A percentile compares a stretch with the other conserved stretches of the same genome.
phyloP scores from a whole-genome alignment of 2,797 vertebrate species.

The Eutrigla gurnardus region DNA sequence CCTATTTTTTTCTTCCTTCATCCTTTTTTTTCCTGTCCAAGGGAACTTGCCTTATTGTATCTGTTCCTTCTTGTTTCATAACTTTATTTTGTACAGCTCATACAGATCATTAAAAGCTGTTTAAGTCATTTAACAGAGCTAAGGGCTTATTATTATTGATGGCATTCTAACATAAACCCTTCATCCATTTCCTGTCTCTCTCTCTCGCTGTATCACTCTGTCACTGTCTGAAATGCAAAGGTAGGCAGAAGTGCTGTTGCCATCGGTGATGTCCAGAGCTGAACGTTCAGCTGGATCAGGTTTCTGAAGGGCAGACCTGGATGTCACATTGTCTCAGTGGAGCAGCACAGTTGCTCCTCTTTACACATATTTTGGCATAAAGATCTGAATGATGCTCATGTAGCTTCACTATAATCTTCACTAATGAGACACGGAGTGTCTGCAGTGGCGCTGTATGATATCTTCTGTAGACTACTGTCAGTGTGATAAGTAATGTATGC shows the following conservation, averaged over 20 bases:
- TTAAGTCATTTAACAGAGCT: slow-evolving; percentile 3
- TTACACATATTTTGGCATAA: not conserved
- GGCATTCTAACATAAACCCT: slow-evolving; percentile 8
- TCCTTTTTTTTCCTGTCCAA: not conserved
- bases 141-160: slow-evolving; percentile 16
- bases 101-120: not conserved
- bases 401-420: not conserved
- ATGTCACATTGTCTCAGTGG: slow-evolving; percentile 18
- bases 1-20: not conserved
- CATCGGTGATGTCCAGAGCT: slow-evolving; percentile 55
- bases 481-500: not conserved
- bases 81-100: not conserved
- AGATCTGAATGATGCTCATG: not conserved
- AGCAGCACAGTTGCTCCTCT: slow-evolving; percentile 1
- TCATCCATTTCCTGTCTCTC: slow-evolving; percentile 26
- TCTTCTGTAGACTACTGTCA: not conserved
- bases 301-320: slow-evolving; percentile 57
- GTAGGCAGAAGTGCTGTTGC: slow-evolving; percentile 56
- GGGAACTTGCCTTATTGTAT: not conserved
- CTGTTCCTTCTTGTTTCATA: not conserved
- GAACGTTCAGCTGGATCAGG: slow-evolving; percentile 60
- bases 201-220: slow-evolving; percentile 51
- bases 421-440: not conserved
- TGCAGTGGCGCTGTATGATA: not conserved
- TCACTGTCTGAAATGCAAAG: slow-evolving; percentile 57